These are phyloP conservation scores for Tridacna gigas DNA, from an alignment of 2,888 invertebrate genomes.

Conservation along the genomic window DNA sequence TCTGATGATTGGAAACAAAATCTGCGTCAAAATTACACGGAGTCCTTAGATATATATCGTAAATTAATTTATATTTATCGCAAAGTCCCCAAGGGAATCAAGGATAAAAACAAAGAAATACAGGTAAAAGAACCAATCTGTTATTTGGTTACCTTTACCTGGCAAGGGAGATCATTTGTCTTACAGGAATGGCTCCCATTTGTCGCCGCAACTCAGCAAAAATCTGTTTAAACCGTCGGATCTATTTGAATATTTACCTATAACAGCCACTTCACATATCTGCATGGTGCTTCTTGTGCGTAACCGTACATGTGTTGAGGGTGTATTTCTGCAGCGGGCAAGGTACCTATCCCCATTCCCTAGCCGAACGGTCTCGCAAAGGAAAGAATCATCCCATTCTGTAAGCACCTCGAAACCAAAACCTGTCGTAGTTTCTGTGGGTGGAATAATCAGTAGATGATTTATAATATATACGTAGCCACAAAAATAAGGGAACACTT, in stretches of 20 bases:
- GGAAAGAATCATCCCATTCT: slow-evolving; percentile 28
- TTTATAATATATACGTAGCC: too few relatives aligned
- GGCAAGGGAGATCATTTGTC: too few relatives aligned
- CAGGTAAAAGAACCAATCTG: too few relatives aligned
- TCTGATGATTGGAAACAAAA: too few relatives aligned
- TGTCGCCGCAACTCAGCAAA: not conserved
- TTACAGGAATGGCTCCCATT: not conserved
- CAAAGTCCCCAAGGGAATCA: too few relatives aligned
- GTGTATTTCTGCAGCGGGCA: slow-evolving; percentile 38
- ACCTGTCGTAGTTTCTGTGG: slow-evolving; percentile 33
- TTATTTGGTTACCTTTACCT: too few relatives aligned
- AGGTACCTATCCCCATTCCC: slow-evolving; percentile 34
- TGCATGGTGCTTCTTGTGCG: slow-evolving; percentile 47
- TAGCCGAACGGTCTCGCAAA: slow-evolving; percentile 32
- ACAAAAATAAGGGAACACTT: too few relatives aligned
- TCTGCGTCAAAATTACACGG: too few relatives aligned
- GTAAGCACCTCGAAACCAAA: slow-evolving; percentile 52
- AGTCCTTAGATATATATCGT: too few relatives aligned
- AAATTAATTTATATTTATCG: too few relatives aligned
- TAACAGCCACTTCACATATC: slow-evolving; percentile 59
- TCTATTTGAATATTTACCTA: slow-evolving; percentile 28
- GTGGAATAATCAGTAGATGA: too few relatives aligned
- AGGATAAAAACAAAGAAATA: too few relatives aligned
- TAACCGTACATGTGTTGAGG: slow-evolving; percentile 44
- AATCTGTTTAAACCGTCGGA: not conserved